Evolutionary conservation across 2,113 vertebrate species (phyloP), one percentile per base, ranked within the genome.

Genomic region (Montifringilla adamsi): DNA sequence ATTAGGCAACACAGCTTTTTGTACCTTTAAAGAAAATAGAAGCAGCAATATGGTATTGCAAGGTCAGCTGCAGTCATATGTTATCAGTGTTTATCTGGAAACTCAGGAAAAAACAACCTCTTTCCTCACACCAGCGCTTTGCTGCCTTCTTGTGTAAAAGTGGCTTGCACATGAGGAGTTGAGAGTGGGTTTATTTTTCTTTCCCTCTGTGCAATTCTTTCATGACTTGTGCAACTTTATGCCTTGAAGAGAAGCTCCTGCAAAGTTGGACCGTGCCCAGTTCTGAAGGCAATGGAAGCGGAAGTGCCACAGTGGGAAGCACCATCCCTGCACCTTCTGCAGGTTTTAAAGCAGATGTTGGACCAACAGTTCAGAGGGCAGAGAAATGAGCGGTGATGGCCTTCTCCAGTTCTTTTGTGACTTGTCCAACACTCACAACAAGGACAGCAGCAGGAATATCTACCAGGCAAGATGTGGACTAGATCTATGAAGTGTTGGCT

Each of bases 51-150:
- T 11, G 30, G 39, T 93, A 62, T 78, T 24, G 12, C 35, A 67
- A 90, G 47, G 83, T 92, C 69, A 87, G 68, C 88, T 88, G 52
- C 44, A 78, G 39, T 60, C 52, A 31, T 60, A 2, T 5, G 15
- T 72, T 93, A 92, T 56, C 11, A 0, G 76, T 5, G 56, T 52
- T 96, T 91, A 84, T 93, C 85, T 95, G 88, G 72, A 93, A 96
- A 92, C 56, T 86, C 68, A 86, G 81, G 72, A 81, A 93, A 84
- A 15, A 62, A 4, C 18, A 55, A 31, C 39, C 59, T 91, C 52
- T 94, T 84, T 93, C 79, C 39, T 89, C 81, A 46, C 37, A 60
- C 23, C 41, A 87, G 58, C 39, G 78, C 82, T 41, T 73, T 41
- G 11, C 60, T 77, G 59, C 73, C 19, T 79, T 91, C 59, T 84